Evolutionary conservation across 2,113 vertebrate species (phyloP), one percentile per base, ranked within the genome.

Genomic region (Leptobrachium leishanense): DNA sequence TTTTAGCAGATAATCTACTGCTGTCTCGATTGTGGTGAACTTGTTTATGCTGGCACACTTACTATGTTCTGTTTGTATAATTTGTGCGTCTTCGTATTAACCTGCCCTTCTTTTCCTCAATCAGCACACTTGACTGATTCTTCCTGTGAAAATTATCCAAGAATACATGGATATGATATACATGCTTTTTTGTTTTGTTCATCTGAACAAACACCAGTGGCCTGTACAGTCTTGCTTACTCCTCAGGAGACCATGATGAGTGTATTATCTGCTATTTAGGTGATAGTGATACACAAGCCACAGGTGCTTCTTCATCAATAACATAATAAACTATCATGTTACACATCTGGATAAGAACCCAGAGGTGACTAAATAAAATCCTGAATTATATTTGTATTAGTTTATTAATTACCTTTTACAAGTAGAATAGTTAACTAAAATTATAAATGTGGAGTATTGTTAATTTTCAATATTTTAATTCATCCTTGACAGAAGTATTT

Each of bases 141-240:
- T 64, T 64, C 6, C 62, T 64, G n/a, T 7, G 20, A 3, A 64
- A 64, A 2, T 5, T 64, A 31, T 13, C 13, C 13, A 15, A 31
- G 20, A 31, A 31, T 12, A 59, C 3, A 12, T 13, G 13, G 13
- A 12, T 59, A 2, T 59, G 46, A 50, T 50, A 4, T 5, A 4
- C 55, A 1, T 59, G 55, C 55, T 59, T 10, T 59, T 4, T 15
- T 68, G 40, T 65, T 75, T 41, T 57, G 50, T 43, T 20, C 53
- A 41, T 55, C 3, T 13, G 66, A 53, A 53, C 5, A 53, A 11
- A n/a, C 5, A 53, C 43, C 39, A 42, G 15, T 20, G 20, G 7
- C 67, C 43, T 71, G 67, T 9, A 40, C 31, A n/a, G 43, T 46
- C 76, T 71, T 78, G 68, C 71, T 55, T 64, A n/a, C 6, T 12